Conservation (phyloP, 2,113 vertebrate genomes). For the Pachyramphus minor region DNA sequence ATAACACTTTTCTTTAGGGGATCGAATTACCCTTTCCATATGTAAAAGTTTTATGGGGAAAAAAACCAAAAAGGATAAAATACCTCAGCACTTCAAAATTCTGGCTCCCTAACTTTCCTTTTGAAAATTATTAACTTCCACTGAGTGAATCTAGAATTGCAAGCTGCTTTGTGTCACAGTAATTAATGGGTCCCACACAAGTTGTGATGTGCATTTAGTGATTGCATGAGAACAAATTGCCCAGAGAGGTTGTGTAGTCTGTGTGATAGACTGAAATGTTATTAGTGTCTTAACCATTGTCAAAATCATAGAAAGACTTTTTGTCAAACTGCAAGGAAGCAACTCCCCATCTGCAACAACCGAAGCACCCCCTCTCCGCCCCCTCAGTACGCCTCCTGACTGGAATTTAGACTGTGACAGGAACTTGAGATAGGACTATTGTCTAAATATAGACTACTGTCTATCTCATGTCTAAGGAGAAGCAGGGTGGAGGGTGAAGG, state of each 20-base stretch:
- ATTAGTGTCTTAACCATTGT: neutral
- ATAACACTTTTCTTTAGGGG: neutral
- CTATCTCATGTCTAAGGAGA: neutral
- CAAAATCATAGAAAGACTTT: neutral
- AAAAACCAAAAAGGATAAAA: neutral
- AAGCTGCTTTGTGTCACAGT: neutral
- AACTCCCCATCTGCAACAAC: neutral
- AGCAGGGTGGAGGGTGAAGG: neutral
- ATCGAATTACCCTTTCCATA: neutral
- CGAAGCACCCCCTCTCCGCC: neutral
- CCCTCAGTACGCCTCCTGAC: neutral
- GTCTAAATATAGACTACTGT: no score
- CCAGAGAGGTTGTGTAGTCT: neutral
- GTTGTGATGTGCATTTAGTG: neutral
- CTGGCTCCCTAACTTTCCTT: neutral
- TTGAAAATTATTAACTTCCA: neutral
- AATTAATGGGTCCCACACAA: neutral
- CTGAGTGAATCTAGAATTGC: neutral
- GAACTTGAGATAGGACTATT: neutral
- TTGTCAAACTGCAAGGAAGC: neutral
- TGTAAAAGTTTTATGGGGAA: neutral
- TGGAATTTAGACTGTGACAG: neutral
- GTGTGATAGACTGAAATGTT: neutral
- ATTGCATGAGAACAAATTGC: neutral
- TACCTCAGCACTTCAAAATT: neutral